Conservation (phyloP, 2,888 invertebrate species). For the Pristionchus japonicus region DNA sequence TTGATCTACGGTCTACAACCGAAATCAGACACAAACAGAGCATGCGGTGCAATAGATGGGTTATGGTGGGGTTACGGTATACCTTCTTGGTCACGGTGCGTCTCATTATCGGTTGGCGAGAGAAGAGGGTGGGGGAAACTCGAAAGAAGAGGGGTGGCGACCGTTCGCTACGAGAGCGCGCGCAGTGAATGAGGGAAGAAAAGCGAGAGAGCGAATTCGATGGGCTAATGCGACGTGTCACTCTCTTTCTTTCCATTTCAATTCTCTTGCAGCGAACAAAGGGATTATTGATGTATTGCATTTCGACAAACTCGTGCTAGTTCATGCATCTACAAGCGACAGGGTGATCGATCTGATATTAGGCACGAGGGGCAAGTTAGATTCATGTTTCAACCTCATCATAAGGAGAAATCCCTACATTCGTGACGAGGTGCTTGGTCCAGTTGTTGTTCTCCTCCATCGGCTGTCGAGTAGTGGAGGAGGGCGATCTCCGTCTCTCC, state of each 20-base stretch:
- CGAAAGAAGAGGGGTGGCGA: not conserved
- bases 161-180: not conserved
- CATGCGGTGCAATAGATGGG: slow-evolving; percentile 2
- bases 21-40: not conserved
- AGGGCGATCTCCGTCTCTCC: not conserved
- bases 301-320: not conserved
- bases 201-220: not conserved
- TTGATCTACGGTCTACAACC: not conserved
- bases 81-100: slow-evolving; percentile 23
- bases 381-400: not conserved
- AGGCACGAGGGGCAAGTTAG: not conserved
- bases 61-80: not conserved
- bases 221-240: not conserved
- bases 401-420: not conserved
- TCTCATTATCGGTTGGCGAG: not conserved
- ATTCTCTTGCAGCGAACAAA: not conserved
- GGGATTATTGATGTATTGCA: not conserved
- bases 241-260: not conserved
- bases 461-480: not conserved
- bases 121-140: not conserved
- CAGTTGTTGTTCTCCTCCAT: slow-evolving; percentile 22
- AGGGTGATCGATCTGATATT: not conserved
- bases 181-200: not conserved
- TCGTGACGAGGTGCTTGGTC: not conserved
- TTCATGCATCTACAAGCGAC: not conserved